Percentiles rank a stretch among this genome's conserved stretches.
These are phyloP conservation scores for Coelogynopora nodosa DNA, from an alignment of 2,888 invertebrate genomes.

Conservation along the genomic window DNA sequence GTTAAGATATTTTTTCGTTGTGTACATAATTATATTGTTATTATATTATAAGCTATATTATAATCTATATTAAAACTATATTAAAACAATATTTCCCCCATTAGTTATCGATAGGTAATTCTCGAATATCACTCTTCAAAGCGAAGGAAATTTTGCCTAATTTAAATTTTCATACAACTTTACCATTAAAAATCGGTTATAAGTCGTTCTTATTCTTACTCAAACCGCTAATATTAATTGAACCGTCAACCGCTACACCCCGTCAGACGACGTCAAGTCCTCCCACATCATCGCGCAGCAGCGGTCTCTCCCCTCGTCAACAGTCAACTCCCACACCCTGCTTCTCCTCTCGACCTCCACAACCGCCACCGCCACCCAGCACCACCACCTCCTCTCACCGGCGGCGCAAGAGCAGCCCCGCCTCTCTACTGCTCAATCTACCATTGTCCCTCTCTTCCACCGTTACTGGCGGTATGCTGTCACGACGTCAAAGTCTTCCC, in stretches of 20 bases:
- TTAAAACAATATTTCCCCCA: too few relatives aligned
- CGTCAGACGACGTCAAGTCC: not conserved
- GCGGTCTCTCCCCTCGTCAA: not conserved
- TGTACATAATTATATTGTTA: too few relatives aligned
- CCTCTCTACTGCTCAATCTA: not conserved
- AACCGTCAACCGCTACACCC: not conserved
- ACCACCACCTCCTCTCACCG: not conserved
- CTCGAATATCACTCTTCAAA: too few relatives aligned
- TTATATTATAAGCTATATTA: too few relatives aligned
- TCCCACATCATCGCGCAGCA: not conserved
- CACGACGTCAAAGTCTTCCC: not conserved
- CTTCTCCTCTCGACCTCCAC: not conserved
- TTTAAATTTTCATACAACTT: too few relatives aligned
- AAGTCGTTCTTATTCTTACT: too few relatives aligned
- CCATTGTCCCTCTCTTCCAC: not conserved
- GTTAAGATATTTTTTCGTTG: too few relatives aligned
- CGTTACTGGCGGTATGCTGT: not conserved
- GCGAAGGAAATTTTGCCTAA: too few relatives aligned
- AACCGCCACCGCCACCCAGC: not conserved
- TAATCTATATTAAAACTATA: too few relatives aligned
- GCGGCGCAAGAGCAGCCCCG: not conserved
- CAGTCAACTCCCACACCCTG: not conserved
- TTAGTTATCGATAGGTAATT: too few relatives aligned
- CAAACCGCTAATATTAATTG: too few relatives aligned
- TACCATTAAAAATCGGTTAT: too few relatives aligned